Conservation (phyloP, 2,888 invertebrate genomes). For the Polydrusus pterygomalis region DNA sequence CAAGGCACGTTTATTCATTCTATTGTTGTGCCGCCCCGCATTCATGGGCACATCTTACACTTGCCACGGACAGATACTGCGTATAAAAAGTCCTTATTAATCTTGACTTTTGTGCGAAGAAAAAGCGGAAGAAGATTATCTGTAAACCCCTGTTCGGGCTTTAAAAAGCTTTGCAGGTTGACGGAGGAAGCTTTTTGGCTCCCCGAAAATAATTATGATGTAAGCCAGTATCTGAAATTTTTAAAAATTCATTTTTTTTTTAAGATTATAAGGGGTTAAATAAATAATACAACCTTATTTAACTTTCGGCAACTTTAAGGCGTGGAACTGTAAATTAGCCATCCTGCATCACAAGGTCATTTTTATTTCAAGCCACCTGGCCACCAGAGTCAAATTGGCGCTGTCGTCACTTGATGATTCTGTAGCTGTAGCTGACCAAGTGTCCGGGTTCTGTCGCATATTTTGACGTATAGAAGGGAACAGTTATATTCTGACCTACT, state of each 20-base stretch:
- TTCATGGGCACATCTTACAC: constrained; percentile 39
- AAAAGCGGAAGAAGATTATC: constrained; percentile 40
- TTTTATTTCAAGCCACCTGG: too few relatives aligned
- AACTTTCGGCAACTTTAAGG: too few relatives aligned
- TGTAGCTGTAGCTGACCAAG: too few relatives aligned
- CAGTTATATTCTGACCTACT: too few relatives aligned
- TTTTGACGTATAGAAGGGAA: too few relatives aligned
- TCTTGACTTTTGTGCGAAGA: constrained; percentile 35
- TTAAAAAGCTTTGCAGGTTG: constrained; percentile 27
- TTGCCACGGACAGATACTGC: constrained; percentile 47
- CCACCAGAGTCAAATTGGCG: too few relatives aligned
- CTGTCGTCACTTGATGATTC: too few relatives aligned
- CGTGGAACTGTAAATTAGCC: too few relatives aligned
- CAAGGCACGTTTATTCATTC: constrained; percentile 65
- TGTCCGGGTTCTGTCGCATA: too few relatives aligned
- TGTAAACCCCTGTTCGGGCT: constrained; percentile 28
- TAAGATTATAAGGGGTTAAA: too few relatives aligned
- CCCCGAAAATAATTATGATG: constrained; percentile 18
- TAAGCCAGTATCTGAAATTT: background rate
- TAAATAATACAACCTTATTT: too few relatives aligned
- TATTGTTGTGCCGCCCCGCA: constrained; percentile 56
- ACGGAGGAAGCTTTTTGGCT: constrained; percentile 5
- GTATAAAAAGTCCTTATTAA: constrained; percentile 44
- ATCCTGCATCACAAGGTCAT: too few relatives aligned
- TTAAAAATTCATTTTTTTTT: background rate